phyloP scores from a whole-genome alignment of 2,888 invertebrate species.

The Panorpa germanica region DNA sequence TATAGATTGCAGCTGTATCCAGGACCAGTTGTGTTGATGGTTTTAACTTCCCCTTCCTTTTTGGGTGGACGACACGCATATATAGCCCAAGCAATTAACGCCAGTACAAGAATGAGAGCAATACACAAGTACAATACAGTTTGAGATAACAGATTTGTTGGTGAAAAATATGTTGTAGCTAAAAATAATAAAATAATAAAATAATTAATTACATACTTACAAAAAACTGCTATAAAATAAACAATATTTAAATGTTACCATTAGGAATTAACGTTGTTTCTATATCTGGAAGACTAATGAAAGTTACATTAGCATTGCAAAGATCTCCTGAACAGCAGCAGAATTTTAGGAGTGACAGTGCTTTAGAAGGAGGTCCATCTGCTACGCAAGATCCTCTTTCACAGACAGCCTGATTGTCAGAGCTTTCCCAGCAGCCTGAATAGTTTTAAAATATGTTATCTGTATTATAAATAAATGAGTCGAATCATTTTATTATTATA shows the following conservation, averaged over 20 bases:
- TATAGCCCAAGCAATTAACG: constrained; percentile 12
- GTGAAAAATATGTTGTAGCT: no score
- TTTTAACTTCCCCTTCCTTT: constrained; percentile 21
- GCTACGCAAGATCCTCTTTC: constrained; percentile 34
- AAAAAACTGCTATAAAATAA: no score
- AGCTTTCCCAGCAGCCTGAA: constrained; percentile 34
- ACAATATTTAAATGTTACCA: no score
- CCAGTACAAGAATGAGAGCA: constrained; percentile 12
- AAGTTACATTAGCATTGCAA: constrained; percentile 42
- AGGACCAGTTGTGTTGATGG: constrained; percentile 23
- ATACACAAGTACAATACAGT: constrained; percentile 13
- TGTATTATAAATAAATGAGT: no score
- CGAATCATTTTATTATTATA: no score
- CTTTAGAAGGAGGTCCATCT: constrained; percentile 31
- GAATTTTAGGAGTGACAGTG: constrained; percentile 45
- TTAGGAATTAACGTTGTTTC: constrained; percentile 9
- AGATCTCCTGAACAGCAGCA: constrained; percentile 66
- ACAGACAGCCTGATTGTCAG: constrained; percentile 31
- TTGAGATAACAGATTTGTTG: constrained; percentile 13
- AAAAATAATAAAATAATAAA: no score
- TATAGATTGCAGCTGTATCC: constrained; percentile 25
- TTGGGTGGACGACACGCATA: constrained; percentile 13
- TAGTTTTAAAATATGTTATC: constrained; percentile 8
- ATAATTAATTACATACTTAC: no score
- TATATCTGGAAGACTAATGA: constrained; percentile 10